These are phyloP conservation scores for Rhodophaea formosa DNA, from an alignment of 2,888 invertebrate species.

Conservation along the genomic window DNA sequence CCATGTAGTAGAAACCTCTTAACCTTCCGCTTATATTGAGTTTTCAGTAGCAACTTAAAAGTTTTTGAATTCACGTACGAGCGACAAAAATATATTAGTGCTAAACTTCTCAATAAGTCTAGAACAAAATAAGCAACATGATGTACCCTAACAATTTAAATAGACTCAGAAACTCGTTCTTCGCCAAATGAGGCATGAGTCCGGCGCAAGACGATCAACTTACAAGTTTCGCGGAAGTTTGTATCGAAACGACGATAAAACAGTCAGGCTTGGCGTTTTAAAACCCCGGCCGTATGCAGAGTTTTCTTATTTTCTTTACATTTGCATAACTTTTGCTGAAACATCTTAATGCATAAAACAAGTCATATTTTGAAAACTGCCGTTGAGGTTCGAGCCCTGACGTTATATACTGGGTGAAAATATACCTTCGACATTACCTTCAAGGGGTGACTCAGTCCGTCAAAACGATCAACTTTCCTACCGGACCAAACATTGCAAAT, in stretches of 20 bases:
- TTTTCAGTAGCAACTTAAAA: too few relatives aligned
- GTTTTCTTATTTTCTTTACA: not conserved
- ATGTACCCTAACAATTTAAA: conserved; percentile 39
- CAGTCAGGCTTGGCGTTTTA: conserved; percentile 4
- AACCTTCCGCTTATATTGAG: too few relatives aligned
- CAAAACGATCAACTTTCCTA: too few relatives aligned
- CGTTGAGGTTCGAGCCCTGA: too few relatives aligned
- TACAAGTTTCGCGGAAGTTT: conserved; percentile 43
- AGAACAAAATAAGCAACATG: conserved; percentile 4
- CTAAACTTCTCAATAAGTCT: conserved; percentile 2
- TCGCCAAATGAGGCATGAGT: conserved; percentile 46
- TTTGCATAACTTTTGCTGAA: conserved; percentile 1
- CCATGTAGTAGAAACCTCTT: too few relatives aligned
- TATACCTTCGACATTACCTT: too few relatives aligned
- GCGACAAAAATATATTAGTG: not conserved
- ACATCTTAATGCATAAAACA: not conserved
- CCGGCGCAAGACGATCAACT: conserved; percentile 32
- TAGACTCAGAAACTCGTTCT: conserved; percentile 43
- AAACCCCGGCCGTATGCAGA: not conserved
- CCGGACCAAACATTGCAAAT: too few relatives aligned
- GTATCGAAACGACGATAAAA: conserved; percentile 26
- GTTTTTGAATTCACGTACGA: too few relatives aligned
- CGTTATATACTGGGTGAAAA: too few relatives aligned
- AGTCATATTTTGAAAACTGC: too few relatives aligned
- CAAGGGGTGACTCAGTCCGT: too few relatives aligned